phyloP scores from a whole-genome alignment of 1,140 invertebrate genomes.

The Piezodorus guildinii region DNA sequence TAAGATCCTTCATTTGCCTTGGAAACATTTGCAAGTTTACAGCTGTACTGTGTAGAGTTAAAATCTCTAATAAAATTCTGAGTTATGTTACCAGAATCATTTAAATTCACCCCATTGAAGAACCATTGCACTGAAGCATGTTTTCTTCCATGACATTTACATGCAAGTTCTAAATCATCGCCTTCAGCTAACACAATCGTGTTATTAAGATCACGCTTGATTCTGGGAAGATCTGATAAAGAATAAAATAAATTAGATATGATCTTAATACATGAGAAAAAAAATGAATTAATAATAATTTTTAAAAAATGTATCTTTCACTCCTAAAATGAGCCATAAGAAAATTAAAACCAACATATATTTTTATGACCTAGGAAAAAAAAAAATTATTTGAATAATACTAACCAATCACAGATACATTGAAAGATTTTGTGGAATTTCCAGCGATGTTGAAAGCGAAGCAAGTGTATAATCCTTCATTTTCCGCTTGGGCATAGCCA shows the following conservation, averaged over 20 bases:
- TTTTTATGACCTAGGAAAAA: no score
- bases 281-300: no score
- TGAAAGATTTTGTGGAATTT: neutral
- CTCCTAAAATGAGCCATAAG: no score
- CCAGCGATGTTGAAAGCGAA: conserved; percentile 15
- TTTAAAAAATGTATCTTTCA: no score
- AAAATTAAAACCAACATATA: no score
- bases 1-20: neutral
- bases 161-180: neutral
- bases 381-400: neutral
- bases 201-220: neutral
- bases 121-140: neutral
- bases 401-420: conserved; percentile 18
- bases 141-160: neutral
- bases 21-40: neutral
- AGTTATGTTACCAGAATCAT: neutral
- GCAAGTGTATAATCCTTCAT: conserved; percentile 15
- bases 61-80: neutral
- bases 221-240: neutral
- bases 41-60: neutral
- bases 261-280: no score
- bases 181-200: neutral
- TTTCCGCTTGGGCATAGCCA: neutral
- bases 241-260: no score
- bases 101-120: neutral